These are phyloP conservation scores for Morpho deidamia DNA, from an alignment of 2,888 invertebrate genomes.

Conservation along the genomic window DNA sequence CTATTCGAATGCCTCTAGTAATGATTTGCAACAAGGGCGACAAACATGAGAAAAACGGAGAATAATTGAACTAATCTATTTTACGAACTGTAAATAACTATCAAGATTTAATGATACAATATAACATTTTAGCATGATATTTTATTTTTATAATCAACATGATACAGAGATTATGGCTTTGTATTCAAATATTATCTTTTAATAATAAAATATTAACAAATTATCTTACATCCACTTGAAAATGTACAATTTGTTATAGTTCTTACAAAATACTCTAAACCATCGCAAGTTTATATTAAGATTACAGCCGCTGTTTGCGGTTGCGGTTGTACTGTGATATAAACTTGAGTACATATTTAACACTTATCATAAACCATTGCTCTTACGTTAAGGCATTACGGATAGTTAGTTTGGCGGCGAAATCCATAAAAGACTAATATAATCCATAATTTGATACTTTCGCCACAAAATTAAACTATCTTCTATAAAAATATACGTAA, in stretches of 20 bases:
- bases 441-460: background rate
- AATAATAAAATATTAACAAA: slow-evolving; percentile 77
- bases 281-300: slow-evolving; percentile 44
- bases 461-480: slow-evolving; percentile 18
- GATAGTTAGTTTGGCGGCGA: slow-evolving; percentile 20
- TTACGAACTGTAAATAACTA: background rate
- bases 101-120: no score
- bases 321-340: slow-evolving; percentile 31
- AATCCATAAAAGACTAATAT: background rate
- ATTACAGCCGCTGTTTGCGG: slow-evolving; percentile 12
- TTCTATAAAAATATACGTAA: slow-evolving; percentile 40
- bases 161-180: slow-evolving; percentile 78
- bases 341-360: slow-evolving; percentile 46
- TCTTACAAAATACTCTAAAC: slow-evolving; percentile 68
- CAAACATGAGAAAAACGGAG: no score
- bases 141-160: slow-evolving; percentile 75
- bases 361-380: slow-evolving; percentile 54
- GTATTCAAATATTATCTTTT: slow-evolving; percentile 73
- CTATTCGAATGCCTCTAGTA: no score
- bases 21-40: no score
- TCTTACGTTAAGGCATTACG: slow-evolving; percentile 55
- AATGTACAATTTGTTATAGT: slow-evolving; percentile 74
- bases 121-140: slow-evolving; percentile 45
- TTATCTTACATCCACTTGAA: slow-evolving; percentile 77
- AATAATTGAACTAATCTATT: background rate